Evolutionary conservation across 2,888 invertebrate genomes (phyloP).

Genomic region (Tortrix viridana): DNA sequence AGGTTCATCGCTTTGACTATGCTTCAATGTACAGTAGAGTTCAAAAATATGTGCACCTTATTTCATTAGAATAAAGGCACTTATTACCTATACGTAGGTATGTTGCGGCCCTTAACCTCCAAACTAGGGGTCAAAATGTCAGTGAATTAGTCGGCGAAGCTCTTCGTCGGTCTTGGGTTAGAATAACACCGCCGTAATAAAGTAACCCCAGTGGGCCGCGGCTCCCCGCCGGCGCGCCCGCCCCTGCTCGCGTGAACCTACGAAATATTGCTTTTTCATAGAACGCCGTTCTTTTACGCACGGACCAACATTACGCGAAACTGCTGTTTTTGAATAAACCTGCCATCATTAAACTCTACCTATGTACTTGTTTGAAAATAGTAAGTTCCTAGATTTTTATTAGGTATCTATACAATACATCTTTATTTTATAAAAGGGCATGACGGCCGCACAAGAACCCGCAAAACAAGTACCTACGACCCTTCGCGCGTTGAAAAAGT

Average conservation of each 20-base stretch:
- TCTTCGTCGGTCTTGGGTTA: neutral
- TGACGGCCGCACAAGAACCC: slow-evolving; percentile 3
- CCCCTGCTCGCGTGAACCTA: slow-evolving; percentile 29
- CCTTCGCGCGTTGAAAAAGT: slow-evolving; percentile 27
- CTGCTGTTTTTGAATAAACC: neutral
- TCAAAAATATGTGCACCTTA: no score
- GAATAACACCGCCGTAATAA: slow-evolving; percentile 22
- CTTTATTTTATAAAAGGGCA: neutral
- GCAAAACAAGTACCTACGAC: slow-evolving; percentile 26
- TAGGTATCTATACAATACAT: neutral
- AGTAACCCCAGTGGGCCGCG: slow-evolving; percentile 28
- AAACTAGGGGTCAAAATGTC: no score
- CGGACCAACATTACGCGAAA: neutral
- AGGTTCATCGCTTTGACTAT: no score
- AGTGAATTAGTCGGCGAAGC: no score
- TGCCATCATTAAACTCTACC: neutral
- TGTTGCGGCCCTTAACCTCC: no score
- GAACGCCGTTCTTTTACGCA: slow-evolving; percentile 2
- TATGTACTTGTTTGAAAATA: no score
- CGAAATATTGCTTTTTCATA: slow-evolving; percentile 17
- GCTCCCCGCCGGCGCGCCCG: slow-evolving; percentile 20
- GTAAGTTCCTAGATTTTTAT: neutral
- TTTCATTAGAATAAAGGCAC: no score
- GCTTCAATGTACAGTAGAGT: no score
- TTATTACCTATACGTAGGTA: no score